Base-by-base conservation (phyloP, 2,888 invertebrate genomes). In the Macroteleia sp. region DNA sequence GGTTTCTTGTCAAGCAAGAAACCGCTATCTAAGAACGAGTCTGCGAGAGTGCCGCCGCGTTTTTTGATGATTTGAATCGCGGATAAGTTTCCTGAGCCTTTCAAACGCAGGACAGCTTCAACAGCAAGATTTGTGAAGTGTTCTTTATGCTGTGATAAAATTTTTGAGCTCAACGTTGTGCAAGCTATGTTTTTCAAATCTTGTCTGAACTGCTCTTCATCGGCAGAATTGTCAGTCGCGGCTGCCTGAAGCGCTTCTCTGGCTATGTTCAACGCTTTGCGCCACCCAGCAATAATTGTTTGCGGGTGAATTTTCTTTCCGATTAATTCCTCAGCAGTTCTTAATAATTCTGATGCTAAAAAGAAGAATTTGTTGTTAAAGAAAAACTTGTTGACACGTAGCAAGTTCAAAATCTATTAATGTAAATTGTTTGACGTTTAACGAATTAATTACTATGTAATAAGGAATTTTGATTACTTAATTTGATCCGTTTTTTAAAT, bases 51-150 rank as follows among this genome's bases (percentile, higher is more conserved):
- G 73, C 97, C 98, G 80, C 99, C 99, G 75, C 96, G 95, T 87
- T 98, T 99, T 92, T 99, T 99, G 71, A 99, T 98, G 39, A 99
- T 96, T 92, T 99, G 99, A 88, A 99, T 99, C 5, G 99, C 97
- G 84, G 96, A 96, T 34, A 99, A 92, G 91, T 98, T 98, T 6
- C 98, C 98, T 50, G 98, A 97, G 9, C 98, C 98, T 92, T 98
- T 99, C 10, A 99, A 93, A 83, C 99, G 94, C 30, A 99, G 91
- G 4, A 99, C 97, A 74, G 99, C 98, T 92, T 99, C 97, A 0
- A 99, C 99, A 28, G 99, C 97, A 71, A 99, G 92, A 85, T 97
- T 96, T 70, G 99, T 95, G 91, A 99, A 99, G 89, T 97, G 95
- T 88, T 99, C 98, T 92, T 98, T 99, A 91, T 99, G 97, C 88